Evolutionary conservation across 2,888 invertebrate species (phyloP), one percentile per base, ranked within the genome.

Genomic region (Thyatira batis): DNA sequence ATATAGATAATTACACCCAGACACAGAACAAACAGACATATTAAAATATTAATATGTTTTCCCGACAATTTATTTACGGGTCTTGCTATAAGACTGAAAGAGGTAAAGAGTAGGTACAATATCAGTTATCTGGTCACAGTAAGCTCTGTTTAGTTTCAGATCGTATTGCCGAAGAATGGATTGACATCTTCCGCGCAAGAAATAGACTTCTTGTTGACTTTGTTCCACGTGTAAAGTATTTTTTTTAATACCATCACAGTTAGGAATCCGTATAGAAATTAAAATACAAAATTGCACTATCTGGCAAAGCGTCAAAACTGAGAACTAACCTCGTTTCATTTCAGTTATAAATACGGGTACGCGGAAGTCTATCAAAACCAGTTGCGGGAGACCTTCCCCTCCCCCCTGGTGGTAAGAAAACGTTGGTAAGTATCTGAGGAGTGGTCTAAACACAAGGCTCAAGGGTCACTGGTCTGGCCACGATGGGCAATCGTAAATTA

Each of bases 251-350:
- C n/a, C n/a, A 45, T 23, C 6, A 45, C 8, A 8, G 23, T 13
- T 11, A 27, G 48, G 11, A 48, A 48, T 27, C 9, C 21, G 17
- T n/a, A 25, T 45, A 10, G 17, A 28, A 45, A 51, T 51, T 52
- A 54, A 53, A 54, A 58, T 49, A 53, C 55, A 59, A 60, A 61
- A 69, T 39, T 66, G 67, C 67, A 66, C 51, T 61, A 62, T 67
- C 67, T 76, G 75, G 75, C 75, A 75, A 30, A 46, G 43, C 48
- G 57, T 75, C 73, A 71, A 75, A 55, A 52, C 48, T 49, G 45
- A 52, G 33, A 45, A 28, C 53, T 60, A 67, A 50, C 72, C 73
- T 71, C 73, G 71, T 51, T 55, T 68, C 59, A 66, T 57, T 64
- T 71, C 52, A 27, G 52, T 54, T 56, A 58, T 73, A 73, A 65